Evolutionary conservation across 2,113 vertebrate species (phyloP).

Genomic region (Tetraodon nigroviridis): DNA sequence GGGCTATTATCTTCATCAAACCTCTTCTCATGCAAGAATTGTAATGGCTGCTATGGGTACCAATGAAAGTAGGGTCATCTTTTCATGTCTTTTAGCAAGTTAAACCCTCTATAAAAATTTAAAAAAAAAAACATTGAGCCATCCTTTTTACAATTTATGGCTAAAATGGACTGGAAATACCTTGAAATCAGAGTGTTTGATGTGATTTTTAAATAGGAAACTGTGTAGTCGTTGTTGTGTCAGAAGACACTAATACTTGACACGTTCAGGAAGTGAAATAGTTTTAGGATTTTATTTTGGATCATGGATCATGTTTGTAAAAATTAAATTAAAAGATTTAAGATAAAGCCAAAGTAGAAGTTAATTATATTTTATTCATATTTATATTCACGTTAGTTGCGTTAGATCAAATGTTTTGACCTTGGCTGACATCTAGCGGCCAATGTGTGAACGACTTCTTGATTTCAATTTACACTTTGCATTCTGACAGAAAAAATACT

Average conservation of each 20-base stretch:
- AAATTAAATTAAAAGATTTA: too few species aligned
- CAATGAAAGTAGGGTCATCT: neutral
- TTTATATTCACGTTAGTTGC: too few species aligned
- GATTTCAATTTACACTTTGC: too few species aligned
- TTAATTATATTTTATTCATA: too few species aligned
- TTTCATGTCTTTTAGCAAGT: neutral
- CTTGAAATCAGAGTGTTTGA: neutral
- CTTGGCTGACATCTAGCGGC: slow-evolving; percentile 51
- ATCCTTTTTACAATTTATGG: neutral
- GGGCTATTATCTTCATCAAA: slow-evolving; percentile 38
- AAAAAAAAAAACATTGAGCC: neutral
- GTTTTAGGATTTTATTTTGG: neutral
- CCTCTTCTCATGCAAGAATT: slow-evolving; percentile 17
- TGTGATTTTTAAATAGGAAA: neutral
- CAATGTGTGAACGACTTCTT: neutral
- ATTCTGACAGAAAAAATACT: too few species aligned
- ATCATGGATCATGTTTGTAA: neutral
- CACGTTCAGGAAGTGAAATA: too few species aligned
- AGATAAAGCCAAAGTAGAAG: too few species aligned
- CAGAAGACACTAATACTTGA: too few species aligned
- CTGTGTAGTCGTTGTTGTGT: too few species aligned
- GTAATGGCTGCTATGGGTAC: slow-evolving; percentile 8
- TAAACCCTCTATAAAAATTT: neutral
- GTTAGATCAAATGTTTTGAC: too few species aligned
- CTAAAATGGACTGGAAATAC: neutral